phyloP scores from a whole-genome alignment of 92 coral and sea anemone species.

The Heliopora coerulea region DNA sequence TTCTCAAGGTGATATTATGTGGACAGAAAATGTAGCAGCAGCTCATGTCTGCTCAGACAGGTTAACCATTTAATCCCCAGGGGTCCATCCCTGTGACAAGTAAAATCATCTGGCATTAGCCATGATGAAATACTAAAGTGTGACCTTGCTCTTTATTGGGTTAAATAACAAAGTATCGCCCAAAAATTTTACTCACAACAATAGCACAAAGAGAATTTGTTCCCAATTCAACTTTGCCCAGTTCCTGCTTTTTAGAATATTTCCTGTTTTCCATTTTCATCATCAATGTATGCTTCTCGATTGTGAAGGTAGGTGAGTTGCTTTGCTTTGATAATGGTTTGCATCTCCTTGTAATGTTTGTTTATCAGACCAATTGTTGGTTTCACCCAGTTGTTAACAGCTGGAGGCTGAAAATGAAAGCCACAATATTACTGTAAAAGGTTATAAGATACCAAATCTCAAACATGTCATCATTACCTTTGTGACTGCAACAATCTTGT shows the following conservation, averaged over 20 bases:
- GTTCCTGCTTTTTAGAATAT: too few relatives aligned
- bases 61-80: too few relatives aligned
- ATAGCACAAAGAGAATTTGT: background rate
- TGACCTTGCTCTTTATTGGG: too few relatives aligned
- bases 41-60: too few relatives aligned
- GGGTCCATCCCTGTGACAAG: too few relatives aligned
- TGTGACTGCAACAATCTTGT: conserved; percentile 54
- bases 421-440: background rate
- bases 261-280: conserved; percentile 36
- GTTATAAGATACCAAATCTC: too few relatives aligned
- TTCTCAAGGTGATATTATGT: too few relatives aligned
- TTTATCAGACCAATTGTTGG: conserved; percentile 69
- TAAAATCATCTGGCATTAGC: too few relatives aligned
- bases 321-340: conserved; percentile 63
- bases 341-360: conserved; percentile 69
- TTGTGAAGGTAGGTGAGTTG: conserved; percentile 72
- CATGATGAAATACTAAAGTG: too few relatives aligned
- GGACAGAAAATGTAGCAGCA: too few relatives aligned
- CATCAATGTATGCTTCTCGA: conserved; percentile 75
- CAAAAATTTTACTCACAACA: background rate
- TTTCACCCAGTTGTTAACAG: conserved; percentile 72
- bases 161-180: too few relatives aligned
- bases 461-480: too few relatives aligned
- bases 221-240: background rate
- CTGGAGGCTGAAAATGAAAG: conserved; percentile 42